phyloP scores from a whole-genome alignment of 1,140 invertebrate genomes.

The Heliconius nattereri region DNA sequence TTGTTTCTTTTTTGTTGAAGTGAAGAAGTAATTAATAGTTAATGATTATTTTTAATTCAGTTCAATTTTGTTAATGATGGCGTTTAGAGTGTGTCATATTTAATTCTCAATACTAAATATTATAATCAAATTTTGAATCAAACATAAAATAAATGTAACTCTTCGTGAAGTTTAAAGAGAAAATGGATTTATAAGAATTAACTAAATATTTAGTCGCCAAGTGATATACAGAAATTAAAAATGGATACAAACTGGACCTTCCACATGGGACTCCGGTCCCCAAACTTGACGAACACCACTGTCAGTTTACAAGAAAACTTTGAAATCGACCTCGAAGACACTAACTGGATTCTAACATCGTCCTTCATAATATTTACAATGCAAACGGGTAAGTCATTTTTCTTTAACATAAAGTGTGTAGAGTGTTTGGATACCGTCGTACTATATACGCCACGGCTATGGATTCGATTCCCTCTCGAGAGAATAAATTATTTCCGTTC shows the following conservation, averaged over 20 bases:
- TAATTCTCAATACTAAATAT: too few species aligned
- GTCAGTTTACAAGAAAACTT: conserved; percentile 74
- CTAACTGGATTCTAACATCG: conserved; percentile 95
- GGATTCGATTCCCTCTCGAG: not conserved
- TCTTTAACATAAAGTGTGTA: not conserved
- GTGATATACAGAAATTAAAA: not conserved
- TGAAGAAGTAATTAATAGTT: too few species aligned
- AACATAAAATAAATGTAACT: not conserved
- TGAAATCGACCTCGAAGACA: conserved; percentile 88
- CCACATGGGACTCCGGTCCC: conserved; percentile 54
- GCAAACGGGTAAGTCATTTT: conserved; percentile 90
- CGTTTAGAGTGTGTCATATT: too few species aligned
- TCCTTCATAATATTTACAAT: conserved; percentile 98
- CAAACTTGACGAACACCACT: conserved; percentile 73
- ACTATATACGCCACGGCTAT: not conserved
- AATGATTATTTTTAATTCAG: too few species aligned
- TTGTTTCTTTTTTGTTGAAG: too few species aligned
- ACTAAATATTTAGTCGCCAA: not conserved
- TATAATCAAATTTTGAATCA: too few species aligned
- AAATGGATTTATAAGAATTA: not conserved
- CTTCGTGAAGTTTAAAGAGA: not conserved
- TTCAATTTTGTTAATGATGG: too few species aligned
- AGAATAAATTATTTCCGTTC: too few species aligned
- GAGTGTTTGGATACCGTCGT: not conserved
- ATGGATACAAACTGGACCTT: conserved; percentile 67